A percentile compares a stretch with the other conserved stretches of the same genome.
phyloP scores from a whole-genome alignment of 2,113 vertebrate species.

The Saguinus imperator region DNA sequence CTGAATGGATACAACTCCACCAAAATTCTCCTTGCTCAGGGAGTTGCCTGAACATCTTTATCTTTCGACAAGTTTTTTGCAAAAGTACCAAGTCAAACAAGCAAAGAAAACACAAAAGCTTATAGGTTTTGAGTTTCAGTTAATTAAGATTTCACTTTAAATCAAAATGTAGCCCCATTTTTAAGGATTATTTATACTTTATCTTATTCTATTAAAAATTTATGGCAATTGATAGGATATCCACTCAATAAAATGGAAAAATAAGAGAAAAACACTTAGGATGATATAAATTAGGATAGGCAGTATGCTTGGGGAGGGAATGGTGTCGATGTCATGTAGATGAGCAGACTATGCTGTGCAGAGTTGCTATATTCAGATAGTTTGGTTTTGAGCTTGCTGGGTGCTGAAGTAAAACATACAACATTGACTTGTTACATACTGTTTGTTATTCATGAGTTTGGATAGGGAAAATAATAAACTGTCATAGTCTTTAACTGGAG shows the following conservation, averaged over 20 bases:
- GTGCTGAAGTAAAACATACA: neutral
- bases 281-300: neutral
- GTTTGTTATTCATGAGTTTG: neutral
- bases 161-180: neutral
- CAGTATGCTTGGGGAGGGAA: neutral
- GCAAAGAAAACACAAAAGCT: neutral
- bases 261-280: neutral
- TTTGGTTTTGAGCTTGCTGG: neutral
- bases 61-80: neutral
- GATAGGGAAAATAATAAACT: neutral
- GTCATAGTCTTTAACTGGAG: neutral
- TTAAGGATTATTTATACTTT: neutral
- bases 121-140: neutral
- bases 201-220: neutral
- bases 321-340: neutral
- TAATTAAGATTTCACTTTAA: slow-evolving; percentile 6
- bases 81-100: neutral
- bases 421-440: neutral
- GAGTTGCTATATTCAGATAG: neutral
- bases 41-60: neutral
- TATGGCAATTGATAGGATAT: neutral
- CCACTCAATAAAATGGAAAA: neutral
- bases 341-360: neutral
- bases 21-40: no score
- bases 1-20: neutral